These are phyloP conservation scores for Muntiacus reevesi DNA, from an alignment of 2,113 vertebrate species.

Conservation along the genomic window DNA sequence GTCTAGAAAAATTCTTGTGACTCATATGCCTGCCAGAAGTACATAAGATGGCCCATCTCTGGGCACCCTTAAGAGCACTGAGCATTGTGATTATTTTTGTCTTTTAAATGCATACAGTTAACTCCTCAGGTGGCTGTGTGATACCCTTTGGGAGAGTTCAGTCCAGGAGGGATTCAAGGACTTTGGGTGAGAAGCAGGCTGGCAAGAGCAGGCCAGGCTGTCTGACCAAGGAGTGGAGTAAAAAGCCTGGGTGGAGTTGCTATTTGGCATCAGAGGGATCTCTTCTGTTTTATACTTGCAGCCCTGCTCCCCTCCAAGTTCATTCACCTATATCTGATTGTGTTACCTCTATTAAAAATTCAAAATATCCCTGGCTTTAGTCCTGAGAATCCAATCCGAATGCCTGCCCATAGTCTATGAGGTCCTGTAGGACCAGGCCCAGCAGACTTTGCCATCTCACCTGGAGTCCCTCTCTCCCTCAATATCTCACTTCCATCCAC, in stretches of 20 bases:
- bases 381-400: neutral
- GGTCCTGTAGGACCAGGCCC: neutral
- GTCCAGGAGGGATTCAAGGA: neutral
- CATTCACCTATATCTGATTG: neutral
- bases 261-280: neutral
- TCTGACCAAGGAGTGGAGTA: neutral
- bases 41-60: neutral
- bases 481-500: neutral
- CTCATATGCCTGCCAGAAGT: neutral
- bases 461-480: neutral
- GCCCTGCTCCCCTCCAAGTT: neutral
- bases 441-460: fast-evolving
- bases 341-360: neutral
- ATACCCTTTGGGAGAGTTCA: neutral
- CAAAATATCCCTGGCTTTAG: neutral
- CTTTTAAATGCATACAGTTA: neutral
- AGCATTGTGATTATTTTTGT: neutral
- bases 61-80: neutral
- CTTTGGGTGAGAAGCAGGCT: neutral
- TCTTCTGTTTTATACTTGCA: neutral
- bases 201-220: too few relatives aligned
- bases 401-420: neutral
- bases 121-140: neutral
- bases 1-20: neutral
- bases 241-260: neutral